A percentile compares a stretch with the other conserved stretches of the same genome.
Conservation (phyloP, 2,888 invertebrate genomes). For the Vannuccia rotundouncinata region DNA sequence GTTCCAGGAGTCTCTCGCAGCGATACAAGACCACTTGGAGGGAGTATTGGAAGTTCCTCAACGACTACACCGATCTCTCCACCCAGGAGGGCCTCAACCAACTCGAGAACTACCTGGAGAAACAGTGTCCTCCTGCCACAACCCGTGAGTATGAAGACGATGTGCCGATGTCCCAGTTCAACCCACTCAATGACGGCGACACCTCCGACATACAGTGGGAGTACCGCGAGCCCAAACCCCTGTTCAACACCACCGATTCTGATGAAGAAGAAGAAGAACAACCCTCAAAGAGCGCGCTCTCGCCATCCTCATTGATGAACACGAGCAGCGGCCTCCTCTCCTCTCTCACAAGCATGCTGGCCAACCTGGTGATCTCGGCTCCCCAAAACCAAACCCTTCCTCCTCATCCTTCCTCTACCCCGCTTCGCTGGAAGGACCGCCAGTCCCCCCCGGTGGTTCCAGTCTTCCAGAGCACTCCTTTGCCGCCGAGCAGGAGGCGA, state of each 20-base stretch:
- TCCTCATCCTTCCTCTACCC: background rate
- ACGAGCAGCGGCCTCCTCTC: background rate
- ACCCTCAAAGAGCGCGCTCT: background rate
- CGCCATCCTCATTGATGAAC: background rate
- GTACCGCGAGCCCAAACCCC: background rate
- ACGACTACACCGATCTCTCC: conserved; percentile 71
- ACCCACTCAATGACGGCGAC: background rate
- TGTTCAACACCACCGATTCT: background rate
- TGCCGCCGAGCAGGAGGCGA: background rate
- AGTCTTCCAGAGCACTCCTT: background rate
- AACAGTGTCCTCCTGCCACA: background rate
- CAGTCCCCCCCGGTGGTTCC: background rate
- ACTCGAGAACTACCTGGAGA: conserved; percentile 67
- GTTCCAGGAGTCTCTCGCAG: background rate
- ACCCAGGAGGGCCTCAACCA: conserved; percentile 67
- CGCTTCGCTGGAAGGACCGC: background rate
- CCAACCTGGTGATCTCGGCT: background rate
- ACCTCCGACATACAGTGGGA: background rate
- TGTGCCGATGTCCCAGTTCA: background rate
- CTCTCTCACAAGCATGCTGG: background rate
- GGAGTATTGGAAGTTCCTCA: conserved; percentile 86
- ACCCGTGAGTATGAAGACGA: background rate
- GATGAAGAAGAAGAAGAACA: background rate
- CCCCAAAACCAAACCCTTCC: background rate
- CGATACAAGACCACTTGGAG: conserved; percentile 63